Conservation (phyloP, 2,888 invertebrate genomes). For the Lycophotia porphyrea region DNA sequence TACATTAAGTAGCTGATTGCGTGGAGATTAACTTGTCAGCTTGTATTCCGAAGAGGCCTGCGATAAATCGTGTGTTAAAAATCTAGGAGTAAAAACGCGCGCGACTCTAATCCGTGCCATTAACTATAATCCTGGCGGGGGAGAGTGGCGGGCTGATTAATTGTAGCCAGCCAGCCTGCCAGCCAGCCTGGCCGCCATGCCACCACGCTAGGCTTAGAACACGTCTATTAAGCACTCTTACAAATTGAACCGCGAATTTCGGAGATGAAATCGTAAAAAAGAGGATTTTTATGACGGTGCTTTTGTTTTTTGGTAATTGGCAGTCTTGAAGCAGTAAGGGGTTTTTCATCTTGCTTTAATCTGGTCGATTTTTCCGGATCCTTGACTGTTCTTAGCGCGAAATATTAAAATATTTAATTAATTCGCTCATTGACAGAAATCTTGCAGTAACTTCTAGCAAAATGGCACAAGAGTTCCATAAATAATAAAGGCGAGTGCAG, state of each 20-base stretch:
- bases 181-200: slow-evolving; percentile 43
- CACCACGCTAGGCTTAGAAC: slow-evolving; percentile 48
- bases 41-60: slow-evolving; percentile 47
- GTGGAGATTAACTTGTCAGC: slow-evolving; percentile 65
- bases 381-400: too few relatives aligned
- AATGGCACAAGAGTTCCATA: neutral
- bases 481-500: neutral
- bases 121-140: slow-evolving; percentile 76
- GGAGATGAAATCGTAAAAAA: slow-evolving; percentile 35
- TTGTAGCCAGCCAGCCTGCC: slow-evolving; percentile 62
- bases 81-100: slow-evolving; percentile 73
- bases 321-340: neutral
- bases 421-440: neutral
- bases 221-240: slow-evolving; percentile 53
- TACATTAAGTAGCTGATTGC: slow-evolving; percentile 55
- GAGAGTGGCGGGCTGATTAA: slow-evolving; percentile 80
- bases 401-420: neutral
- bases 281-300: neutral
- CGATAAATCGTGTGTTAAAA: slow-evolving; percentile 76
- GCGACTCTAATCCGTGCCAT: slow-evolving; percentile 76
- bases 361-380: neutral
- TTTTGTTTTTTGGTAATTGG: neutral
- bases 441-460: neutral
- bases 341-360: neutral
- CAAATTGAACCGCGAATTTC: slow-evolving; percentile 48